Evolutionary conservation across 2,797 vertebrate species (phyloP).

Genomic region (Poecilia wingei): DNA sequence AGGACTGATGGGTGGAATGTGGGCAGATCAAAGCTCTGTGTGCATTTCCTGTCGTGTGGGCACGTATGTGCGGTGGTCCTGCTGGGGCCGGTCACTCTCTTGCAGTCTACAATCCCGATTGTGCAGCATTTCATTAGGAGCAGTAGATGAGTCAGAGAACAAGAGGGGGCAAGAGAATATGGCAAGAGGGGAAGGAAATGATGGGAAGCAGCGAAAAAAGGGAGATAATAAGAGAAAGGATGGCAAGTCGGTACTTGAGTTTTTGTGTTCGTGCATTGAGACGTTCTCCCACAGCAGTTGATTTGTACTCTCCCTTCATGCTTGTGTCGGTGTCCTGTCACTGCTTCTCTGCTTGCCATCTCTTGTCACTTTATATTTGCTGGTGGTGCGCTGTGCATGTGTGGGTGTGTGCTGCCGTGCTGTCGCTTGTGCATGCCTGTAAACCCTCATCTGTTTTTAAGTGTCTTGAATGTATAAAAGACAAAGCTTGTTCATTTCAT

Average conservation of each 20-base stretch:
- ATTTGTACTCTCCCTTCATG: conserved; percentile 54
- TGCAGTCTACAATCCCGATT: conserved; percentile 69
- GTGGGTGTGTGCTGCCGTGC: conserved; percentile 1
- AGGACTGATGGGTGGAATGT: conserved; percentile 62
- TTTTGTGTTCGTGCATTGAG: conserved; percentile 19
- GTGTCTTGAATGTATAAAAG: not conserved
- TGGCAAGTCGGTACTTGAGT: conserved; percentile 30
- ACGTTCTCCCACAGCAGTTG: conserved; percentile 53
- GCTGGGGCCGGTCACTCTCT: conserved; percentile 46
- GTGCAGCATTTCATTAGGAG: conserved; percentile 72
- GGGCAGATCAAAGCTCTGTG: conserved; percentile 45
- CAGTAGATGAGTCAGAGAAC: conserved; percentile 63
- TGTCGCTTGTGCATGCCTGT: conserved; percentile 6
- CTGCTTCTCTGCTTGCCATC: conserved; percentile 54
- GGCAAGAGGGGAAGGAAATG: conserved; percentile 23
- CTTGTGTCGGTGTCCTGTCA: conserved; percentile 64
- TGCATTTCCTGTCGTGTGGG: conserved; percentile 33
- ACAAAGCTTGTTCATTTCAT: not conserved
- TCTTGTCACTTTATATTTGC: conserved; percentile 68
- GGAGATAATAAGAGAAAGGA: conserved; percentile 36
- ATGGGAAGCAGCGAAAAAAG: conserved; percentile 36
- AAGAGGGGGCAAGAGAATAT: conserved; percentile 36
- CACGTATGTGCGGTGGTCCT: conserved; percentile 36
- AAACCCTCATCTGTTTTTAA: conserved; percentile 30
- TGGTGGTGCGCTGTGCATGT: conserved; percentile 28